Evolutionary conservation across 1,140 invertebrate genomes (phyloP).

Genomic region (Bactericera cockerelli): DNA sequence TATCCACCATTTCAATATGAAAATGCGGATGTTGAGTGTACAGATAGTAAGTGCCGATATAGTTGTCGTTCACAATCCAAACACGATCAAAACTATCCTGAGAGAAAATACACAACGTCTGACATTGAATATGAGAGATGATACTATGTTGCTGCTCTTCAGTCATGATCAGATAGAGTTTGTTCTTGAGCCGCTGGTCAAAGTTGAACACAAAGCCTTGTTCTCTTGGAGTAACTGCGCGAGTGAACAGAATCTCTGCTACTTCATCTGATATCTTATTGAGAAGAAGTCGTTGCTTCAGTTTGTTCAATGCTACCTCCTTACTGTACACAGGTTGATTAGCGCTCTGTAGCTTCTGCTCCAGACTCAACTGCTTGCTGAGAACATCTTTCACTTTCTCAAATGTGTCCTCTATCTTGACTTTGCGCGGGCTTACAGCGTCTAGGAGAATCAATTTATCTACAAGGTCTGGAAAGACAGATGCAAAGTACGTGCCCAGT

Average conservation of each 20-base stretch:
- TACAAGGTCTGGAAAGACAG: constrained; percentile 35
- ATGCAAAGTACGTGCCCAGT: constrained; percentile 29
- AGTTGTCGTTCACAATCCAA: background rate
- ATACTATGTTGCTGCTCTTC: constrained; percentile 17
- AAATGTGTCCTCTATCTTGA: constrained; percentile 24
- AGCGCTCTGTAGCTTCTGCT: constrained; percentile 21
- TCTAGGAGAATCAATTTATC: constrained; percentile 38
- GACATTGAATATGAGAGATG: constrained; percentile 19
- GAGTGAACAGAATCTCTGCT: constrained; percentile 33
- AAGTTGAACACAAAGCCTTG: constrained; percentile 27
- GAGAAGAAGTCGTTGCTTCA: constrained; percentile 26
- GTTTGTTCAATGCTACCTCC: constrained; percentile 33
- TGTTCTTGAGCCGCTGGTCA: constrained; percentile 26
- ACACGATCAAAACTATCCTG: constrained; percentile 14
- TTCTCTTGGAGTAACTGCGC: constrained; percentile 28
- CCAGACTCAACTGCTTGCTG: constrained; percentile 19
- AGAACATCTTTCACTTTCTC: constrained; percentile 22
- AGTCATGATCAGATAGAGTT: constrained; percentile 16
- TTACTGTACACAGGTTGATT: constrained; percentile 30
- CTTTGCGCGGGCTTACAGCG: constrained; percentile 26
- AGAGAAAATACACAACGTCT: constrained; percentile 26
- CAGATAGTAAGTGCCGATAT: background rate
- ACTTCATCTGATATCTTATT: constrained; percentile 29
- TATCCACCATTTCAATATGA: constrained; percentile 30
- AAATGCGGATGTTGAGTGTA: background rate